phyloP scores from a whole-genome alignment of 1,140 invertebrate genomes.

The Acarapis woodi region DNA sequence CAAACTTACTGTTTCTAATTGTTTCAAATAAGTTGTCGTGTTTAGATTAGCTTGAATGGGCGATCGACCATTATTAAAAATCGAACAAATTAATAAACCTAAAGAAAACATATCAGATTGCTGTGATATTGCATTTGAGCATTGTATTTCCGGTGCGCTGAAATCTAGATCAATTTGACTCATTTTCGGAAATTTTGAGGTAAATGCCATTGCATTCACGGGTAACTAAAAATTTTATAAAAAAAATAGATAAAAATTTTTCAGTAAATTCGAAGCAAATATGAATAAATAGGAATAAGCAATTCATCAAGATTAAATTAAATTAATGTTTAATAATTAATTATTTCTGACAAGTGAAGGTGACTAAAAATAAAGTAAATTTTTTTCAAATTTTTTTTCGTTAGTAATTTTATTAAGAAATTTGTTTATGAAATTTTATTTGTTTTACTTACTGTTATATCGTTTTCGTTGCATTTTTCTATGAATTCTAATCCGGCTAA shows the following conservation, averaged over 20 bases:
- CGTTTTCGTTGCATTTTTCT: constrained; percentile 15
- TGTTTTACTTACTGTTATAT: constrained; percentile 14
- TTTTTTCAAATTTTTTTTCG: too few relatives aligned
- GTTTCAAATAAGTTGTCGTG: constrained; percentile 52
- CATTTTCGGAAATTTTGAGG: constrained; percentile 53
- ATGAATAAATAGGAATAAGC: too few relatives aligned
- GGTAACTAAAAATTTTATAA: constrained; percentile 23
- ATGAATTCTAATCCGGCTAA: constrained; percentile 75
- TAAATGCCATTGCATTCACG: constrained; percentile 47
- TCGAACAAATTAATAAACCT: constrained; percentile 62
- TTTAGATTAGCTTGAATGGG: constrained; percentile 58
- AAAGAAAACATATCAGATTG: constrained; percentile 81
- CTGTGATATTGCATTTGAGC: constrained; percentile 43
- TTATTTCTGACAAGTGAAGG: too few relatives aligned
- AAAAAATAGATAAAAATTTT: too few relatives aligned
- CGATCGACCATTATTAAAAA: constrained; percentile 60
- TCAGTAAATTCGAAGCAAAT: too few relatives aligned
- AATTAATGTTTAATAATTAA: too few relatives aligned
- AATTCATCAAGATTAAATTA: too few relatives aligned
- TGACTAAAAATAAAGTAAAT: too few relatives aligned
- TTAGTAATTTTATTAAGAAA: neutral
- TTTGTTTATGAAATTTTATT: too few relatives aligned
- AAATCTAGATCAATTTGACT: constrained; percentile 74
- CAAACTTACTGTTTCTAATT: constrained; percentile 53
- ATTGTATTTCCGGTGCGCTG: constrained; percentile 65